A percentile compares a stretch with the other conserved stretches of the same genome.
These are phyloP conservation scores for Tarsius wallacei DNA, from an alignment of 2,797 vertebrate species.

Conservation along the genomic window DNA sequence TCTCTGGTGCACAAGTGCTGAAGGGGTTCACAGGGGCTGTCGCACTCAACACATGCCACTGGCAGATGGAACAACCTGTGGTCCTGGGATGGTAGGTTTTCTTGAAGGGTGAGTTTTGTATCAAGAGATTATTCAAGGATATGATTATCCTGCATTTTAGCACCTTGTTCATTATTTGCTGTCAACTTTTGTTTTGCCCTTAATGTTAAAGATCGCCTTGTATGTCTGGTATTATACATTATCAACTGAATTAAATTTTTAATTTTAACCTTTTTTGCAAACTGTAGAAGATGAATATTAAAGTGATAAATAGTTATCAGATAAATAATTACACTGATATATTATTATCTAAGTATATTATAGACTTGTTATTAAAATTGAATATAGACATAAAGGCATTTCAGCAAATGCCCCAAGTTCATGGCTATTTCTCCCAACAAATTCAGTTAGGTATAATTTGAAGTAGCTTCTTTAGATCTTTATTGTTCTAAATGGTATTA, in stretches of 20 bases:
- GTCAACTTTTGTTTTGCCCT: background rate
- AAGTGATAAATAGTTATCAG: background rate
- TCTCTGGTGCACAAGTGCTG: slow-evolving; percentile 97
- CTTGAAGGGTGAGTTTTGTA: slow-evolving; percentile 78
- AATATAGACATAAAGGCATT: background rate
- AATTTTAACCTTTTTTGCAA: background rate
- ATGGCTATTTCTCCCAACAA: background rate
- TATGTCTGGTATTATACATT: background rate
- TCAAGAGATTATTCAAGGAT: background rate
- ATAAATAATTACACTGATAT: background rate
- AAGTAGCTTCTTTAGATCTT: slow-evolving; percentile 8
- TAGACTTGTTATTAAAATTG: slow-evolving; percentile 29
- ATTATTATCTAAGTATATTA: background rate
- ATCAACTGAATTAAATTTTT: background rate
- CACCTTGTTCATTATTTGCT: background rate
- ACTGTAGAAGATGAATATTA: background rate
- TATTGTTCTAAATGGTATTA: background rate
- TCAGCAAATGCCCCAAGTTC: background rate
- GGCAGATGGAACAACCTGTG: slow-evolving; percentile 97
- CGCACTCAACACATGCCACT: slow-evolving; percentile 98
- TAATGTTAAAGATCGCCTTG: background rate
- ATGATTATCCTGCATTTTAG: background rate
- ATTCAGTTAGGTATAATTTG: background rate
- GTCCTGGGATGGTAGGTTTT: slow-evolving; percentile 96
- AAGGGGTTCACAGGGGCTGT: slow-evolving; percentile 96